phyloP scores from a whole-genome alignment of 23 tunicate species.

The Botrylloides violaceus region DNA sequence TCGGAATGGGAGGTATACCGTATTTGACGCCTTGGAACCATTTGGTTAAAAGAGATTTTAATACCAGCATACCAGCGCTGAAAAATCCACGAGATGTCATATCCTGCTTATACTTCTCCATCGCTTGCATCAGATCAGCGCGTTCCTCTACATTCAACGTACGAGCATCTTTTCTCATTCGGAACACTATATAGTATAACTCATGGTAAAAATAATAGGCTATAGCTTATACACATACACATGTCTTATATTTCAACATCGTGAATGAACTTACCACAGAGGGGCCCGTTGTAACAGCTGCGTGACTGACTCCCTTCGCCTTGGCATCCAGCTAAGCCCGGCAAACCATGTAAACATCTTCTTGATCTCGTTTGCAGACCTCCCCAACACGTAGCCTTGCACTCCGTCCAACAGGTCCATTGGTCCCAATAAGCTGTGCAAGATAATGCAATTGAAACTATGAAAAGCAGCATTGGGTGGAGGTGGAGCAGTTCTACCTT shows the following conservation, averaged over 20 bases:
- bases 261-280: slow-evolving; percentile 1
- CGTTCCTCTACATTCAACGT: background rate
- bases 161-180: slow-evolving; percentile 8
- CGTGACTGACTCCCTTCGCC: slow-evolving; percentile 12
- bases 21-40: no score
- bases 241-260: background rate
- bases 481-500: background rate
- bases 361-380: slow-evolving; percentile 16
- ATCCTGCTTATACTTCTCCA: slow-evolving; percentile 15
- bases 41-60: no score
- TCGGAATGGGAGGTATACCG: no score
- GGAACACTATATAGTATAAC: no score
- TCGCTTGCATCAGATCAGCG: slow-evolving; percentile 12
- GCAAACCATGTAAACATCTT: slow-evolving; percentile 15
- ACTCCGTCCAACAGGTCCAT: slow-evolving; percentile 24
- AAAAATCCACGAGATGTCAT: slow-evolving; percentile 11
- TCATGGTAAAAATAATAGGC: no score
- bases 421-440: slow-evolving; percentile 16
- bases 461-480: no score
- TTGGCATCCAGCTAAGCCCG: slow-evolving; percentile 13
- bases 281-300: slow-evolving; percentile 7
- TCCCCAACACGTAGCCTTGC: slow-evolving; percentile 27
- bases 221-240: no score
- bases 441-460: no score
- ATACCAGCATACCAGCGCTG: slow-evolving; percentile 16